Conservation (phyloP, 2,797 vertebrate genomes). For the Borostomias antarcticus region DNA sequence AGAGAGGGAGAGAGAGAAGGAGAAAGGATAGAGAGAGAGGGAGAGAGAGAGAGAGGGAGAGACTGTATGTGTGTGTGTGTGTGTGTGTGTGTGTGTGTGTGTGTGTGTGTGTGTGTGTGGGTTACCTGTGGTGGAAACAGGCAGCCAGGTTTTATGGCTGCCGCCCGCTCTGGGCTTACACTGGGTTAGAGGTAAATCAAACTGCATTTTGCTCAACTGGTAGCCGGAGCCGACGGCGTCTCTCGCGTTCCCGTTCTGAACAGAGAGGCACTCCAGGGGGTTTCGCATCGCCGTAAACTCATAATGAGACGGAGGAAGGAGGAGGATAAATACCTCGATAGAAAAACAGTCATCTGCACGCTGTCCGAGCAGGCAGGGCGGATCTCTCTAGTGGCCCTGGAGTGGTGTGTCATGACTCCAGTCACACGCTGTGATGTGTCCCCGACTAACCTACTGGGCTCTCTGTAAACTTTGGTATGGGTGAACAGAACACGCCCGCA, state of each 20-base stretch:
- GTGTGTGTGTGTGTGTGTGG: background rate
- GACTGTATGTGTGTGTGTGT: no score
- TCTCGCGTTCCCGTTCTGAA: constrained; percentile 50
- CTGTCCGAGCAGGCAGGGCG: no score
- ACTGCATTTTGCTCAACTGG: constrained; percentile 34
- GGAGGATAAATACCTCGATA: constrained; percentile 31
- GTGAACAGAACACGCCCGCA: no score
- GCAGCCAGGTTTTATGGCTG: constrained; percentile 16
- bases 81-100: background rate
- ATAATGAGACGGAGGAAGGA: constrained; percentile 41
- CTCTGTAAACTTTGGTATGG: no score
- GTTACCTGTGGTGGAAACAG: constrained; percentile 55
- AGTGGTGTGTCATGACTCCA: no score
- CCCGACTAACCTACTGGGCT: no score
- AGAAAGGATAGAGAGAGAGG: no score
- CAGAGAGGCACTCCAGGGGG: constrained; percentile 13
- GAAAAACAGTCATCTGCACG: constrained; percentile 15
- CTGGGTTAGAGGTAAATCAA: no score
- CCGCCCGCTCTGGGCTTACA: constrained; percentile 21
- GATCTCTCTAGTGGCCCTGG: no score
- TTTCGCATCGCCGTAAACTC: constrained; percentile 52
- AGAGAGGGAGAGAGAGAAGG: no score
- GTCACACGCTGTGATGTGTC: no score
- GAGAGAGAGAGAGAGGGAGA: no score
- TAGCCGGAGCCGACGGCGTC: constrained; percentile 36